phyloP scores from a whole-genome alignment of 2,113 vertebrate species.

The Hemichromis elongatus region DNA sequence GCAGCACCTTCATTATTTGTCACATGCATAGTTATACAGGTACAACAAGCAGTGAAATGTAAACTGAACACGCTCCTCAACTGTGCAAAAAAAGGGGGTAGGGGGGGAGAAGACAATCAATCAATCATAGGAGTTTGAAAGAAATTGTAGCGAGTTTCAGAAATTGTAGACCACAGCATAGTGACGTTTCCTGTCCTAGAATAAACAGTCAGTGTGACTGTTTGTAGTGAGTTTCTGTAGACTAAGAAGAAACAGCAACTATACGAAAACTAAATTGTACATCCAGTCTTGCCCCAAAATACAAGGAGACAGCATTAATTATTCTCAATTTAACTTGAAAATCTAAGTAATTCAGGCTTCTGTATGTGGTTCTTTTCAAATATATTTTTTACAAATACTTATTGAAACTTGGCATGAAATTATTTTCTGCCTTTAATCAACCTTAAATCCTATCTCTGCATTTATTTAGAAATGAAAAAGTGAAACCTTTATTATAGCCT shows the following conservation, averaged over 20 bases:
- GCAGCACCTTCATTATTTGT: too few relatives aligned
- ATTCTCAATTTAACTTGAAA: neutral
- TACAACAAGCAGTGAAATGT: too few relatives aligned
- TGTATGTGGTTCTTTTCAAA: neutral
- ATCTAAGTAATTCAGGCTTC: neutral
- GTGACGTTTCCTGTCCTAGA: neutral
- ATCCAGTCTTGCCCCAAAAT: neutral
- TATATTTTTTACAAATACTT: neutral
- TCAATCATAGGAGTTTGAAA: too few relatives aligned
- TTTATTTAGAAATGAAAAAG: neutral
- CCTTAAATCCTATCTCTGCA: neutral
- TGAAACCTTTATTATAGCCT: neutral
- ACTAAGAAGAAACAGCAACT: neutral
- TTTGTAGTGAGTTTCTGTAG: neutral
- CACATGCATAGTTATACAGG: too few relatives aligned
- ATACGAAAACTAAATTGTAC: neutral
- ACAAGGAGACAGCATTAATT: neutral
- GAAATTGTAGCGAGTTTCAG: too few relatives aligned
- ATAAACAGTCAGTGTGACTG: neutral
- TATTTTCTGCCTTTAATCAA: neutral
- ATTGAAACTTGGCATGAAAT: neutral
- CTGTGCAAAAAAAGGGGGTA: too few relatives aligned
- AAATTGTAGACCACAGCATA: neutral
- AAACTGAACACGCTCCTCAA: too few relatives aligned
- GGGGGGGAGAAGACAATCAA: too few relatives aligned